Percentiles rank a stretch among this genome's conserved stretches.
phyloP scores from a whole-genome alignment of 1,140 invertebrate species.

The Pararge aegeria region DNA sequence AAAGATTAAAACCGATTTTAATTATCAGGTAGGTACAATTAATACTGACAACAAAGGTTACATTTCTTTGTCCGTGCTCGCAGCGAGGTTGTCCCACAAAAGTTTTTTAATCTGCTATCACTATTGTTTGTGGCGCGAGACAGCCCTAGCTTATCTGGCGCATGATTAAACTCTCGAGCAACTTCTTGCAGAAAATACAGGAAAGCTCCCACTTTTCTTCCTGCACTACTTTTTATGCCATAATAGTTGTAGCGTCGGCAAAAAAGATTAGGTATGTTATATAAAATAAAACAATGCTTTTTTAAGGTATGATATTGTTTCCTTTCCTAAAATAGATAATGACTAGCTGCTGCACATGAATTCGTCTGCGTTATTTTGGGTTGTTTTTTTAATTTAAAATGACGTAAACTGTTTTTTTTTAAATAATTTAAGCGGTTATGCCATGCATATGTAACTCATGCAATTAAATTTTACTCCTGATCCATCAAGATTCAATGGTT shows the following conservation, averaged over 20 bases:
- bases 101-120: not conserved
- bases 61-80: not conserved
- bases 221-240: conserved; percentile 49
- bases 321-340: no score
- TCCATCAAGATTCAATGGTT: no score
- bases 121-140: not conserved
- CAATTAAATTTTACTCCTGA: no score
- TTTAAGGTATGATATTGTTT: no score
- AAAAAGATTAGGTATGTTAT: not conserved
- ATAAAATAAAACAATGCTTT: no score
- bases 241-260: conserved; percentile 41
- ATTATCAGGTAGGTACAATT: conserved; percentile 1
- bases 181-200: conserved; percentile 59
- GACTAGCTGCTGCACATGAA: no score
- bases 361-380: no score
- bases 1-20: not conserved
- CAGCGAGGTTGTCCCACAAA: not conserved
- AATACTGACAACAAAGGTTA: not conserved
- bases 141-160: conserved; percentile 45
- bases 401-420: no score
- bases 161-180: conserved; percentile 61
- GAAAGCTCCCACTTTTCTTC: conserved; percentile 58
- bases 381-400: no score
- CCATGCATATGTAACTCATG: no score
- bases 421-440: no score